Evolutionary conservation across 92 coral and sea anemone genomes (phyloP).

Genomic region (Siderastrea radians): DNA sequence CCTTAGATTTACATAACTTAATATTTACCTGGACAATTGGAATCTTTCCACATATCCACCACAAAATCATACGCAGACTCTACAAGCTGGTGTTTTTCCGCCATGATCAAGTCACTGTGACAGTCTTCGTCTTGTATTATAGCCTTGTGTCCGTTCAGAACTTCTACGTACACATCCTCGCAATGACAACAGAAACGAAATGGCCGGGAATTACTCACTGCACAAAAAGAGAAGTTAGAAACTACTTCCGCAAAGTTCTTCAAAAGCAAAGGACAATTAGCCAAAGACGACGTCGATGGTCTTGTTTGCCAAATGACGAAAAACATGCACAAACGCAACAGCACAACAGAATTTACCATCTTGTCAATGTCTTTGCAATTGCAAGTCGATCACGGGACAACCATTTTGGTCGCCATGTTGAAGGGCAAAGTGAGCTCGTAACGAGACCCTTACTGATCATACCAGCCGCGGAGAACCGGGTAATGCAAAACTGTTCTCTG

Average conservation of each 20-base stretch:
- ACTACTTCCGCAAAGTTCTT: slow-evolving; percentile 53
- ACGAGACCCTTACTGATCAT: no score
- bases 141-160: slow-evolving; percentile 10
- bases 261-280: slow-evolving; percentile 12
- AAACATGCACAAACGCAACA: neutral
- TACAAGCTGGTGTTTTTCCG: slow-evolving; percentile 73
- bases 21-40: slow-evolving; percentile 64
- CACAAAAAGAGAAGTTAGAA: slow-evolving; percentile 74
- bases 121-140: slow-evolving; percentile 8
- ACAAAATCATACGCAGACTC: slow-evolving; percentile 60
- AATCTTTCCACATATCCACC: slow-evolving; percentile 61
- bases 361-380: neutral
- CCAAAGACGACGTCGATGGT: neutral
- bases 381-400: no score
- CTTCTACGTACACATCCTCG: slow-evolving; percentile 15
- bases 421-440: no score
- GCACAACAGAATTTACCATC: neutral
- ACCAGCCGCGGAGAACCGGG: no score
- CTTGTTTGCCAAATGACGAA: slow-evolving; percentile 17
- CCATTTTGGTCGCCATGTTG: no score
- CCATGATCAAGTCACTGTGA: slow-evolving; percentile 30
- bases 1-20: neutral
- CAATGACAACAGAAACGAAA: slow-evolving; percentile 76
- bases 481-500: no score
- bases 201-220: slow-evolving; percentile 69